phyloP scores from a whole-genome alignment of 2,888 invertebrate species.

The Arge pagana region DNA sequence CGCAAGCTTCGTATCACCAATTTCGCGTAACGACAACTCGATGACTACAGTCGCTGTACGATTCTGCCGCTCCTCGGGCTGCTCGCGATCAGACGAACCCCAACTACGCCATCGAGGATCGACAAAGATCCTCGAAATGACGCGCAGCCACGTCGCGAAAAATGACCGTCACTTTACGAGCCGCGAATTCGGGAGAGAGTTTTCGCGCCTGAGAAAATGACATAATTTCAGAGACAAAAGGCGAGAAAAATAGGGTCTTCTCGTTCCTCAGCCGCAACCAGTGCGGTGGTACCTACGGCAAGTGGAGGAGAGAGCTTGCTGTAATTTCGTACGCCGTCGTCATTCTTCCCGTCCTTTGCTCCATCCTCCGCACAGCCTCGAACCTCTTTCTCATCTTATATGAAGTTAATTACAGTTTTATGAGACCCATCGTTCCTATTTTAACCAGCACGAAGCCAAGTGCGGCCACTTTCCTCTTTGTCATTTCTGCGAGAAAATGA shows the following conservation, averaged over 20 bases:
- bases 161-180: slow-evolving; percentile 22
- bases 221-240: slow-evolving; percentile 36
- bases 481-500: slow-evolving; percentile 7
- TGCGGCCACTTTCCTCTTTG: slow-evolving; percentile 26
- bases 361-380: slow-evolving; percentile 23
- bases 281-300: too few species aligned
- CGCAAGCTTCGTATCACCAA: too few species aligned
- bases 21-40: slow-evolving; percentile 32
- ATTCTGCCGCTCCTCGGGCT: slow-evolving; percentile 2
- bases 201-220: slow-evolving; percentile 28
- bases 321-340: slow-evolving; percentile 42
- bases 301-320: slow-evolving; percentile 32
- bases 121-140: too few species aligned
- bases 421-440: slow-evolving; percentile 37
- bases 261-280: too few species aligned
- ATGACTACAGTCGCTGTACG: slow-evolving; percentile 28
- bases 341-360: slow-evolving; percentile 25
- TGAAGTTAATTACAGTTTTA: slow-evolving; percentile 50
- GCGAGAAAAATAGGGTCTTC: slow-evolving; percentile 27
- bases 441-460: slow-evolving; percentile 28
- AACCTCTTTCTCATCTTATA: slow-evolving; percentile 44
- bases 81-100: slow-evolving; percentile 21
- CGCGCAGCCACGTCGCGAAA: neutral
- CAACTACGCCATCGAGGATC: too few species aligned
- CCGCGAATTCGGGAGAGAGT: slow-evolving; percentile 14